A percentile compares a stretch with the other conserved stretches of the same genome.
These are phyloP conservation scores for Dreissena rostriformis DNA, from an alignment of 1,140 invertebrate species.

Conservation along the genomic window DNA sequence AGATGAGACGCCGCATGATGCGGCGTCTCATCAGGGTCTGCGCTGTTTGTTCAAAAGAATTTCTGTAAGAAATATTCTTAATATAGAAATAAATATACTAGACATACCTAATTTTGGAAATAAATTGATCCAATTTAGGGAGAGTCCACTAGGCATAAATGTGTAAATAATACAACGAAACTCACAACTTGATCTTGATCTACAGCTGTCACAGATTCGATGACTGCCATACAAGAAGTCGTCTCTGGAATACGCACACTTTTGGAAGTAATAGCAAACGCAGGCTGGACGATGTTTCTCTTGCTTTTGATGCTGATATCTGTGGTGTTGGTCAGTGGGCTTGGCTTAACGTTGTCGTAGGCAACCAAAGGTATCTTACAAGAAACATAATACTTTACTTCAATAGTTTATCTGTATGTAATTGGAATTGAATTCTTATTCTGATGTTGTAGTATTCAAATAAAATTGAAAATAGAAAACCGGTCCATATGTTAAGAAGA, in stretches of 20 bases:
- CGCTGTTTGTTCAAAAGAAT: too few relatives aligned
- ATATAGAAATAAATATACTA: too few relatives aligned
- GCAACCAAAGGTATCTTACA: conserved; percentile 66
- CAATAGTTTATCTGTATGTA: background rate
- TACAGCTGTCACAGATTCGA: conserved; percentile 63
- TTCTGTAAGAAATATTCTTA: too few relatives aligned
- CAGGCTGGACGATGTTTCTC: conserved; percentile 92
- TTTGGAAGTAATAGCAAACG: conserved; percentile 84
- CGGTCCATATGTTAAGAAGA: too few relatives aligned
- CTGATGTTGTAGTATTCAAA: too few relatives aligned
- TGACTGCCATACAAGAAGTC: background rate
- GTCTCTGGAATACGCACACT: conserved; percentile 51
- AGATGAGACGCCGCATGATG: too few relatives aligned
- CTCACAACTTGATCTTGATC: conserved; percentile 67
- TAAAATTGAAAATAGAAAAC: too few relatives aligned
- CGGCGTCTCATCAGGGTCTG: too few relatives aligned
- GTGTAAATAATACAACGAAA: too few relatives aligned
- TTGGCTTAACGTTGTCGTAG: conserved; percentile 48
- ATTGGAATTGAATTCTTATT: background rate
- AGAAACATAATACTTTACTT: background rate
- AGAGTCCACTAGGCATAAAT: too few relatives aligned
- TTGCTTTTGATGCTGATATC: conserved; percentile 64
- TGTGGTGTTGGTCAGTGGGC: conserved; percentile 42
- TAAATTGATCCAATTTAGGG: too few relatives aligned
- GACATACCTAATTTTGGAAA: too few relatives aligned